These are phyloP conservation scores for Oscheius sp. DNA, from an alignment of 2,888 invertebrate genomes.

Conservation along the genomic window DNA sequence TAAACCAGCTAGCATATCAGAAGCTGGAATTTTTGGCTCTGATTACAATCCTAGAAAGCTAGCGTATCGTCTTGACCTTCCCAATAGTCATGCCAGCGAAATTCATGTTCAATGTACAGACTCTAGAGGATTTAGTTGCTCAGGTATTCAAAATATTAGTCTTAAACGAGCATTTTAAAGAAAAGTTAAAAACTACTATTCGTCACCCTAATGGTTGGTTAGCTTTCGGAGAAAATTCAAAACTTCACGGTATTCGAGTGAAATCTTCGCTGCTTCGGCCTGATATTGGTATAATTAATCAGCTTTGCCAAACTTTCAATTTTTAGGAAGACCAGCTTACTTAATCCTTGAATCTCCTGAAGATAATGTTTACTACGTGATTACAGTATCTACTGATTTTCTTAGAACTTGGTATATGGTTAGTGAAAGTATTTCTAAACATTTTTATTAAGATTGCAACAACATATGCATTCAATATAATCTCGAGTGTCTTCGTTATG, in stretches of 20 bases:
- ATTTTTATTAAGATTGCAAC: background rate
- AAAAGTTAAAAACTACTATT: background rate
- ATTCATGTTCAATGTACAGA: conserved; percentile 12
- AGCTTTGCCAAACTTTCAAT: too few relatives aligned
- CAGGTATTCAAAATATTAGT: background rate
- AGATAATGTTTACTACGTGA: background rate
- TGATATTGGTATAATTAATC: background rate
- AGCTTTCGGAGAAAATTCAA: conserved; percentile 1
- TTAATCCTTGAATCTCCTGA: background rate
- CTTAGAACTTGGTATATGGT: conserved; percentile 12
- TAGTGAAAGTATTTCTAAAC: background rate
- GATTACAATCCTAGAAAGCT: background rate
- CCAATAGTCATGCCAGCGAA: background rate
- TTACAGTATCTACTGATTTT: background rate
- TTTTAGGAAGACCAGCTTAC: too few relatives aligned
- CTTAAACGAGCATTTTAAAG: too few relatives aligned
- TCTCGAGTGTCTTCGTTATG: background rate
- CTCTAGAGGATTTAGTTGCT: conserved; percentile 5
- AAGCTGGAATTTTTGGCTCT: background rate
- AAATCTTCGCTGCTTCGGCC: background rate
- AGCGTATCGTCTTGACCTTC: background rate
- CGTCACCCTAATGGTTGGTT: background rate
- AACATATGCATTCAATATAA: background rate
- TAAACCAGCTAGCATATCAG: too few relatives aligned
- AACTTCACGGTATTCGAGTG: conserved; percentile 2